Percentiles rank a stretch among this genome's conserved stretches.
phyloP scores from a whole-genome alignment of 2,888 invertebrate genomes.

The Ornithoptera priamus region DNA sequence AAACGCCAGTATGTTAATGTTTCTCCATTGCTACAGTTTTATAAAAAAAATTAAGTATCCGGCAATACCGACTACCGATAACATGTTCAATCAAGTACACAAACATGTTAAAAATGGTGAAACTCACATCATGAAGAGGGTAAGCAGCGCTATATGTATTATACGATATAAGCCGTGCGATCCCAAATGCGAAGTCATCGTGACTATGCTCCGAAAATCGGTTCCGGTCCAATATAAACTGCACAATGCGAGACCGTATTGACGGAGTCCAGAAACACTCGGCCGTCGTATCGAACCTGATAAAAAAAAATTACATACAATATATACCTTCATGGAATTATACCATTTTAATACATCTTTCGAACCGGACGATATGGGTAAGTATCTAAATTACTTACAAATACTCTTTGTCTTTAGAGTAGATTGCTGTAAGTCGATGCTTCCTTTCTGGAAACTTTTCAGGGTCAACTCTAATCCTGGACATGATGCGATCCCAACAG shows the following conservation, averaged over 20 bases:
- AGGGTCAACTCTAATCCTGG: conserved; percentile 83
- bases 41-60: not conserved
- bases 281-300: conserved; percentile 89
- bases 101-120: not conserved
- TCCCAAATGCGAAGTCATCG: conserved; percentile 91
- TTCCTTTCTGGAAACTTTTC: conserved; percentile 86
- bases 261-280: conserved; percentile 93
- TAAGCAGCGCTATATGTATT: conserved; percentile 89
- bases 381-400: conserved; percentile 82
- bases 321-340: not conserved
- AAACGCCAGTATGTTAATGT: too few species aligned
- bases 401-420: conserved; percentile 94
- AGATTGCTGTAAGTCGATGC: conserved; percentile 92
- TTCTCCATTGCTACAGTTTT: too few species aligned
- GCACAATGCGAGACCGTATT: conserved; percentile 92
- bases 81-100: not conserved
- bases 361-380: conserved; percentile 1
- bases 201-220: conserved; percentile 83
- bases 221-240: conserved; percentile 94
- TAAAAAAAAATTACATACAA: not conserved
- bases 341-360: not conserved
- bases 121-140: conserved; percentile 91
- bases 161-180: conserved; percentile 86
- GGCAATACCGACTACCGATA: not conserved
- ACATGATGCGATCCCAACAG: conserved; percentile 79